Percentiles rank a stretch among this genome's conserved stretches.
phyloP scores from a whole-genome alignment of 2,113 vertebrate species.

The Corvus hawaiiensis region DNA sequence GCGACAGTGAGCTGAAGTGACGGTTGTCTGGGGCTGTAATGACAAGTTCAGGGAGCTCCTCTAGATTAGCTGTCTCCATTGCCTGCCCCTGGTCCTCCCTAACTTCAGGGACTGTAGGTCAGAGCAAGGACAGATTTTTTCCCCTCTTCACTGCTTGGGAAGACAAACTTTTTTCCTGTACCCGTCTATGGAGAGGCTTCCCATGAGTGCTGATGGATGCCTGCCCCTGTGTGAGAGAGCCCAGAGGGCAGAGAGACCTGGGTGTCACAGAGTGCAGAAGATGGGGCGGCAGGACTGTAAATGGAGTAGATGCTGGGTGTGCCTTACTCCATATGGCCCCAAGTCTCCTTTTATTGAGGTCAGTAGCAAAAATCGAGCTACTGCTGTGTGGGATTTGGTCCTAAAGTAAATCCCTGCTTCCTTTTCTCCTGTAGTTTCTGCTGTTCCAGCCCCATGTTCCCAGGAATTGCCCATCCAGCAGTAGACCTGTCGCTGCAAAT shows the following conservation, averaged over 20 bases:
- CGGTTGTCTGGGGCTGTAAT: neutral
- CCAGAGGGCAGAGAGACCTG: neutral
- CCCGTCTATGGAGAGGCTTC: accelerated
- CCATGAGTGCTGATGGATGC: accelerated
- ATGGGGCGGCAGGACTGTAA: neutral
- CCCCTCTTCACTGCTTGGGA: neutral
- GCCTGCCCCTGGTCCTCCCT: neutral
- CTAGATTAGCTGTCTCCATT: neutral
- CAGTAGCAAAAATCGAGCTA: neutral
- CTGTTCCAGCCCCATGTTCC: neutral
- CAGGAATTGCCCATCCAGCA: neutral
- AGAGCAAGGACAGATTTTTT: neutral
- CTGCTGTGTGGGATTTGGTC: neutral
- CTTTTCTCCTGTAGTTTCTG: neutral
- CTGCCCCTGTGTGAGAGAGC: neutral
- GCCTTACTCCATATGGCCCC: neutral
- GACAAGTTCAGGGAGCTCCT: neutral
- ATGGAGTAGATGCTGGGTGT: neutral
- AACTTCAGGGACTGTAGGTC: neutral
- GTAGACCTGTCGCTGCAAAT: neutral
- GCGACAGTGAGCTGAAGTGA: neutral
- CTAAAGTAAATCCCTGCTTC: neutral
- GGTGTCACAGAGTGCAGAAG: neutral
- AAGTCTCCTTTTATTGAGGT: neutral
- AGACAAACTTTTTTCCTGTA: neutral